Base-by-base conservation (phyloP, 2,888 invertebrate genomes). In the Nomada goodeniana region DNA sequence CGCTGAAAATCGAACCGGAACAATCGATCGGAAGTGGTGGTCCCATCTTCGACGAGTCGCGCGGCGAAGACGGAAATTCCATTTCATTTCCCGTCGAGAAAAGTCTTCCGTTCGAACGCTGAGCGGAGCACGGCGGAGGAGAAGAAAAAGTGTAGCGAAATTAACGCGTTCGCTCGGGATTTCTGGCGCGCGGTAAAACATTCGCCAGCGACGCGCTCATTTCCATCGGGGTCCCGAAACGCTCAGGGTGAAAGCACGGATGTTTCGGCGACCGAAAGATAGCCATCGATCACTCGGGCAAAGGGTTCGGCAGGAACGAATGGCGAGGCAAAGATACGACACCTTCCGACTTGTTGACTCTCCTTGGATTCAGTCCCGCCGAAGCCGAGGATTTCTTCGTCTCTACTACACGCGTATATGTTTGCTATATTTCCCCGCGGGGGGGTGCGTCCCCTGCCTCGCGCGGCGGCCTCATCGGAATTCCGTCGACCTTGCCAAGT, bases 401-500 rank as follows among this genome's bases (percentile, higher is more conserved):
- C 74, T 77, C 73, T 69, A 55, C 64, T 73, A n/a, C 65, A 53
- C 57, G n/a, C 60, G 13, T 13, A 3, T 61, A n/a, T 44, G 23
- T n/a, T 29, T 20, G 42, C 47, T 57, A 13, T 10, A 26, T 64
- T n/a, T 18, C 29, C 72, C 36, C 67, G n/a, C n/a, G n/a, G n/a
- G n/a, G n/a, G n/a, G n/a, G n/a, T n/a, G n/a, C n/a, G n/a, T n/a
- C n/a, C 72, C 36, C 67, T 79, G 57, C 61, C 57, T 59, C 68
- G 74, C 76, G 84, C 73, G 82, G 86, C 75, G 83, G 87, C 87
- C 91, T 92, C 90, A 91, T 92, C 91, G 89, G 90, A 91, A 92
- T 92, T 92, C 91, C 88, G 87, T 85, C 87, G 90, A 88, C 90
- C 90, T 90, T 86, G 88, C 86, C 82, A 85, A 84, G 71, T 80